Conservation (phyloP, 2,113 vertebrate species). For the crab-eating macaque (Macaca fascicularis) region T2T-MFA8v1.1 NC_088392.1:37069001-37069500, state of each 20-base stretch:
- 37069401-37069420: conserved; percentile 36
- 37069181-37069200: not conserved
- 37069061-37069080: conserved; percentile 62
- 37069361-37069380: conserved; percentile 81
- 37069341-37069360: conserved; percentile 76
- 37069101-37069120: not conserved
- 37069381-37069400: conserved; percentile 61
- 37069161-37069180: not conserved
- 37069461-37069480: not conserved
- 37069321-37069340: conserved; percentile 69
- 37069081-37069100: conserved; percentile 43
- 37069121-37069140: conserved; percentile 46
- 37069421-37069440: conserved; percentile 64
- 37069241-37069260: not conserved
- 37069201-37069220: not conserved
- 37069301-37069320: conserved; percentile 80
- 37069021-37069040: conserved; percentile 8
- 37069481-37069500: conserved; percentile 43
- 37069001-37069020: not conserved
- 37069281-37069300: conserved; percentile 61
- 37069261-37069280: conserved; percentile 82
- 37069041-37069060: conserved; percentile 57
- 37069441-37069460: not conserved
- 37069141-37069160: conserved; percentile 40
- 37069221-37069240: not conserved